Evolutionary conservation across 2,113 vertebrate genomes (phyloP), one percentile per base, ranked within the genome.

Genomic region (Xenopus laevis): DNA sequence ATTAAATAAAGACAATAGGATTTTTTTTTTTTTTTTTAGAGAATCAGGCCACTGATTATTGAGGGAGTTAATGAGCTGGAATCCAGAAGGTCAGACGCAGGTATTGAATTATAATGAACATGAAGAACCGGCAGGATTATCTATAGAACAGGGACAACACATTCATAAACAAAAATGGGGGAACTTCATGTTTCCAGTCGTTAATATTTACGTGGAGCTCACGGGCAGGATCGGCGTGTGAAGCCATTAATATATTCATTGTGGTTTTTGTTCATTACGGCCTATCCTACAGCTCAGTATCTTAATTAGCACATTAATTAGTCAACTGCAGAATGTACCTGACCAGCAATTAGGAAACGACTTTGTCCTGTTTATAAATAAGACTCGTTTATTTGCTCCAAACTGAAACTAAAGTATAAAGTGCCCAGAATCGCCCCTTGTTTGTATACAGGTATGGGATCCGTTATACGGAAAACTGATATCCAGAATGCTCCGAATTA

Each of bases 51-150:
- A n/a, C 33, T 59, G 52, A 30, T 59, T 59, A 65, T 46, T 59
- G 18, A 53, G 17, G 33, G 40, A 12, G 13, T 40, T 62, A 58
- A 68, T 67, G 53, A 66, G 52, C 50, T 64, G 33, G 46, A 30
- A 50, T 72, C 60, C 65, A 47, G 61, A 74, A 74, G 72, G 72
- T 74, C 72, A 74, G 55, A 59, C 61, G 65, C 21, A 67, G 64
- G 44, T 46, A n/a, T 44, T 67, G 64, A 46, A 67, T 74, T 67
- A 17, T 67, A 68, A 74, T 74, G 72, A 67, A 67, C 64, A 7
- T 17, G 33, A 67, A 57, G 10, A 74, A 74, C 72, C 66, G 16
- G 23, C 23, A 20, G 59, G 55, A 68, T 30, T 59, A 67, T 23
- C 40, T 27, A 58, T 20, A 23, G 33, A 20, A 17, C 30, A 46